Evolutionary conservation across 1,140 invertebrate genomes (phyloP).

Genomic region (Eueides isabella): DNA sequence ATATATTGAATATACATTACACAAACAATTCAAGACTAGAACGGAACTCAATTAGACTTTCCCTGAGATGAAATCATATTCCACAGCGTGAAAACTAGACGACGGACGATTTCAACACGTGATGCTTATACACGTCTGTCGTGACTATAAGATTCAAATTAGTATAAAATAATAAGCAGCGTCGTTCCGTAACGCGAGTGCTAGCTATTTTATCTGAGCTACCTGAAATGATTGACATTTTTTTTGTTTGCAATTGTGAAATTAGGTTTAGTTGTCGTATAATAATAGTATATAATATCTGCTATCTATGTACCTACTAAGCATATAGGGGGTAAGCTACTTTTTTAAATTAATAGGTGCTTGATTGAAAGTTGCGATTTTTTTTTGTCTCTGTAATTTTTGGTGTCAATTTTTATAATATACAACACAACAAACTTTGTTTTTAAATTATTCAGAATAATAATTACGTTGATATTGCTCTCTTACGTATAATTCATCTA

Average conservation of each 20-base stretch:
- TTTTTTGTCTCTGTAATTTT: no score
- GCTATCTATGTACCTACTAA: no score
- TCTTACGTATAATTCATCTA: no score
- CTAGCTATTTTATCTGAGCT: constrained; percentile 52
- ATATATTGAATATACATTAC: background rate
- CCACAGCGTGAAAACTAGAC: constrained; percentile 51
- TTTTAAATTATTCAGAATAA: no score
- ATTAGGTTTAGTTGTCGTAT: background rate
- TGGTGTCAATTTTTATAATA: no score
- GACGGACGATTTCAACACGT: constrained; percentile 25
- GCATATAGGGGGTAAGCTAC: background rate
- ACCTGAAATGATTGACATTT: constrained; percentile 36
- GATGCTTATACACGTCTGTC: background rate
- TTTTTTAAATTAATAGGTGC: background rate
- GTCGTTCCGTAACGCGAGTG: constrained; percentile 51
- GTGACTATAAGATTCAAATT: background rate
- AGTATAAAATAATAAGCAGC: background rate
- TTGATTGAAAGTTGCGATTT: no score
- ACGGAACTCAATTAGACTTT: constrained; percentile 49
- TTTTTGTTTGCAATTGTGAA: background rate
- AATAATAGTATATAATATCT: background rate
- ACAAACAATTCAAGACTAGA: constrained; percentile 22
- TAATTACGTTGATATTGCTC: no score
- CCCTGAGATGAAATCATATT: constrained; percentile 60
- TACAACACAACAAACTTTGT: no score